A percentile compares a stretch with the other conserved stretches of the same genome.
These are phyloP conservation scores for Stenichneumon culpator DNA, from an alignment of 2,888 invertebrate genomes.

Conservation along the genomic window DNA sequence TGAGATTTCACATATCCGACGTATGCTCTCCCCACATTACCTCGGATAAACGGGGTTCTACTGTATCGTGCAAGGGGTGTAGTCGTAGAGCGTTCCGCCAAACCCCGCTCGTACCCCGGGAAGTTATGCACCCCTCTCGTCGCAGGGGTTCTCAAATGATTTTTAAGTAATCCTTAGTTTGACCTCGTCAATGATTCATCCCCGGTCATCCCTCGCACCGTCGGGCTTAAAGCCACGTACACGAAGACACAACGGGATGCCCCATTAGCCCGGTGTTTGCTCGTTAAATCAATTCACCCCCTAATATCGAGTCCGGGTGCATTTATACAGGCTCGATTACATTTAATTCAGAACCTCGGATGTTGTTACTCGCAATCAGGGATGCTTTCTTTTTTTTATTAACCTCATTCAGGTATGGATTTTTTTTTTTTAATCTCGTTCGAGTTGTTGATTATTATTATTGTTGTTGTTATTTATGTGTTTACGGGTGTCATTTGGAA, in stretches of 20 bases:
- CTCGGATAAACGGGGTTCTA: too few relatives aligned
- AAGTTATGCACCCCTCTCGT: slow-evolving; percentile 76
- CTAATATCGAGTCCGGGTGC: slow-evolving; percentile 39
- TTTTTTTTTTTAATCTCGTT: not conserved
- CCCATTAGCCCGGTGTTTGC: slow-evolving; percentile 65
- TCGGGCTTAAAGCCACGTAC: slow-evolving; percentile 31
- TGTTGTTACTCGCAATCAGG: not conserved
- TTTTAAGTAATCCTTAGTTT: not conserved
- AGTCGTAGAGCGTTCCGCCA: slow-evolving; percentile 30
- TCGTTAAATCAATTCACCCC: slow-evolving; percentile 67
- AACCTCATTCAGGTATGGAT: not conserved
- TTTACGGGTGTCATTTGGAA: not conserved
- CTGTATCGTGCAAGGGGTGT: not conserved
- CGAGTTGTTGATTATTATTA: not conserved
- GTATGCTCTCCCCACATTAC: too few relatives aligned
- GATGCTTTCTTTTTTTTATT: slow-evolving; percentile 20
- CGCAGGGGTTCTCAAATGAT: slow-evolving; percentile 76
- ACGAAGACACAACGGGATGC: slow-evolving; percentile 50
- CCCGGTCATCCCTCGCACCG: slow-evolving; percentile 34
- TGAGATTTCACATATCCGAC: too few relatives aligned
- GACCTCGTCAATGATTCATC: slow-evolving; percentile 60
- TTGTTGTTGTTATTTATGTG: not conserved
- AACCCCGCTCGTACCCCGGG: slow-evolving; percentile 59
- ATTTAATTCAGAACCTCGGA: slow-evolving; percentile 35
- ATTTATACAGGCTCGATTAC: slow-evolving; percentile 58